phyloP scores from a whole-genome alignment of 2,888 invertebrate species.

The Agrochola lychnidis region DNA sequence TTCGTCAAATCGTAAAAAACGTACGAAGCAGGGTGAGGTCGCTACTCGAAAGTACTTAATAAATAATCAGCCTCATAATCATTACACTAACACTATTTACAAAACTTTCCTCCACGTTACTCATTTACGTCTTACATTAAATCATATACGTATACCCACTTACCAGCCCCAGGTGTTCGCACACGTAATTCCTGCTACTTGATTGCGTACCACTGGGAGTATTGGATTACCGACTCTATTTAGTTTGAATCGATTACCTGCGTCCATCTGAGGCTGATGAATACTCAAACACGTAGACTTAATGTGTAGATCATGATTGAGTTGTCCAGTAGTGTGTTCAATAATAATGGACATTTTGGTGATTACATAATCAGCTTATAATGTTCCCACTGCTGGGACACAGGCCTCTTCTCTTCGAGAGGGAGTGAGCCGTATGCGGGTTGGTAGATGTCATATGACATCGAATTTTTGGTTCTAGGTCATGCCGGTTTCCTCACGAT shows the following conservation, averaged over 20 bases:
- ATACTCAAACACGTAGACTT: conserved; percentile 16
- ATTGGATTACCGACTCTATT: conserved; percentile 47
- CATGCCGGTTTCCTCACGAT: no score
- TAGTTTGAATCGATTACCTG: conserved; percentile 49
- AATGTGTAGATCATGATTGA: conserved; percentile 13
- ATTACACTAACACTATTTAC: not conserved
- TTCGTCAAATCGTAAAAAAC: not conserved
- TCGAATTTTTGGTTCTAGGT: no score
- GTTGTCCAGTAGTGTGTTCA: not conserved
- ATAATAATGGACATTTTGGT: conserved; percentile 37
- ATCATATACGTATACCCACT: no score
- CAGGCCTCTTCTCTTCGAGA: no score
- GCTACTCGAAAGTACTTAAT: not conserved
- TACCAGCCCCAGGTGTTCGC: conserved; percentile 3
- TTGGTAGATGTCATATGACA: no score
- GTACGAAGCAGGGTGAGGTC: not conserved
- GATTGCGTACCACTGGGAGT: conserved; percentile 47
- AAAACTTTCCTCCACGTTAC: not conserved
- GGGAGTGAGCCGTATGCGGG: no score
- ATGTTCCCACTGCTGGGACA: no score
- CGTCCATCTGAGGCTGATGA: conserved; percentile 28
- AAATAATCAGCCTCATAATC: not conserved
- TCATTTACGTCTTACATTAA: not conserved
- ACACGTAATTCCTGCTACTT: conserved; percentile 34
- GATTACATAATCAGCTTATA: not conserved